Evolutionary conservation across 2,888 invertebrate species (phyloP).

Genomic region (Luperina testacea): DNA sequence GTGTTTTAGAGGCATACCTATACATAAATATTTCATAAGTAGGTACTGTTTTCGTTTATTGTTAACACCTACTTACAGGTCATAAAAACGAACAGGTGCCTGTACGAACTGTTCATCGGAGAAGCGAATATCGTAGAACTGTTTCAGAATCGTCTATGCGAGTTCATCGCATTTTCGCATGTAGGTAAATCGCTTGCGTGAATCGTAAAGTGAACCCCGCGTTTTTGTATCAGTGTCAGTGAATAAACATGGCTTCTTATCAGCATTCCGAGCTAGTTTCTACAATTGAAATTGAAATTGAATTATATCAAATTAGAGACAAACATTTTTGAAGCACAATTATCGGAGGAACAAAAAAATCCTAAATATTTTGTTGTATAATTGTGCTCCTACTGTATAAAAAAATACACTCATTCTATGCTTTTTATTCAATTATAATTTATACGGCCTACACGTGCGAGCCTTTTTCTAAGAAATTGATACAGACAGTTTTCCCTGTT

Average conservation of each 20-base stretch:
- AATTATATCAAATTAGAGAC: too few species aligned
- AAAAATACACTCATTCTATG: too few species aligned
- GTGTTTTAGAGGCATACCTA: neutral
- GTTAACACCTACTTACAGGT: neutral
- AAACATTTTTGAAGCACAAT: too few species aligned
- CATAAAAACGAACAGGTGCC: neutral
- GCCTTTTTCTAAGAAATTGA: too few species aligned
- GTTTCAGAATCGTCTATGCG: neutral
- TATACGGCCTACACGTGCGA: too few species aligned
- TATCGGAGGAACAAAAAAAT: too few species aligned
- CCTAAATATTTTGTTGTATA: too few species aligned
- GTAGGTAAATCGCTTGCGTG: neutral
- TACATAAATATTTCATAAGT: neutral
- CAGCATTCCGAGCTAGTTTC: too few species aligned
- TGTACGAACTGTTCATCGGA: neutral
- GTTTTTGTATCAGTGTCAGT: neutral
- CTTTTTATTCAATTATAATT: too few species aligned
- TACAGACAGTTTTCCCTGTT: too few species aligned
- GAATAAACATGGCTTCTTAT: neutral
- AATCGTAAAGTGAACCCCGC: neutral
- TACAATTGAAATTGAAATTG: too few species aligned
- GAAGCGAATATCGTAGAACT: neutral
- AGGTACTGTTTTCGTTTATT: neutral
- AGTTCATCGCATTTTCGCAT: neutral
- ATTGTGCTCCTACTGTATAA: too few species aligned